Base-by-base conservation (phyloP, 2,888 invertebrate species). In the Sinohyriopsis cumingii region DNA sequence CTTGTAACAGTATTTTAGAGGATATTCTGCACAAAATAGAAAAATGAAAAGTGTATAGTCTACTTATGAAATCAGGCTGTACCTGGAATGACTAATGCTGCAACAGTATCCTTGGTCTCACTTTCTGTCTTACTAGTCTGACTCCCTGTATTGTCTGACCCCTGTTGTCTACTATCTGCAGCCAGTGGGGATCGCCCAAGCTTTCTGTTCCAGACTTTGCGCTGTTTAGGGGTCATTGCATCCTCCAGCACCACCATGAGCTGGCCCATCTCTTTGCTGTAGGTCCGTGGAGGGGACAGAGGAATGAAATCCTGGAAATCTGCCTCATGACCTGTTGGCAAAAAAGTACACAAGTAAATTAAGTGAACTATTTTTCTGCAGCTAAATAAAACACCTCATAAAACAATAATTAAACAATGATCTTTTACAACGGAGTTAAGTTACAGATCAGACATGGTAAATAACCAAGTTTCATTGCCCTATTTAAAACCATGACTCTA, bases 301-400 rank as follows among this genome's bases (percentile, higher is more conserved):
- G 86, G 86, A 54, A 86, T 69, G 65, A 81, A 72, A 59, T 83
- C 82, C 25, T 71, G 78, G 5, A 85, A 73, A 18, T 83, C 79
- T n/a, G 79, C 67, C 55, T 82, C 85, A 56, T 83, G 78, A 63
- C 86, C 86, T 86, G 63, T 3, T 55, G 68, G 55, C 65, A 18
- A 68, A 62, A 59, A 61, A 54, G 55, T 45, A 61, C 56, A 19
- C 18, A 22, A 24, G 9, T 57, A 57, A 57, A 22, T 7, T 57
- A 9, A 24, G n/a, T 57, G n/a, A n/a, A 57, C n/a, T 57, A 15
- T 22, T 24, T 4, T 59, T 59, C 12, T n/a, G 59, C 9, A 24
- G 4, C 24, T 12, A 19, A 57, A 57, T 22, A n/a, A 22, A 57
- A 7, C n/a, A 57, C 57, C 1, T 22, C 59, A 15, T 5, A 59